Evolutionary conservation across 2,797 vertebrate species (phyloP), one percentile per base, ranked within the genome.

Genomic region (Philypnodon macrostomus): DNA sequence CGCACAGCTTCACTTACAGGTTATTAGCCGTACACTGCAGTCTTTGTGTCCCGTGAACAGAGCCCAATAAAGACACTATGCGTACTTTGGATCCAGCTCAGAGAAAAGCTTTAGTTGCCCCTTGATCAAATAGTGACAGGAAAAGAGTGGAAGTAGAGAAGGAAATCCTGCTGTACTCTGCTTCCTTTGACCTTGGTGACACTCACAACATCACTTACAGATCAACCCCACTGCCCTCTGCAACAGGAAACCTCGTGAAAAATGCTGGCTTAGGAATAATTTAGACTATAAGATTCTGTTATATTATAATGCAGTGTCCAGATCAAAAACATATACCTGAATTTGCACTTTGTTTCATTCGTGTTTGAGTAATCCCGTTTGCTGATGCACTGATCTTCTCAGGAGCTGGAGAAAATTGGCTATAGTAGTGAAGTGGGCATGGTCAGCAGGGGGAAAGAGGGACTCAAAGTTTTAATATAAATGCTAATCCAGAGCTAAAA

Each of bases 81-180:
- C 57, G 66, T n/a, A n/a, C n/a, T n/a, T 68, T 63, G 60, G 45
- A 55, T 51, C 51, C 40, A 66, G 50, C 17, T 19, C 17, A 46
- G 44, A 44, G 26, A 29, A 73, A 67, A 67, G 12, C 44, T 62
- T 50, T 63, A 62, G 56, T 72, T 70, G 49, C 59, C 66, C 72
- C 73, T 65, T 33, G 35, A 65, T 80, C 55, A 49, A 58, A 71
- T 62, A 38, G 51, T 19, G 53, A 11, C 68, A 63, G 69, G 76
- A 64, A 75, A 71, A 45, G 67, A 30, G 42, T 52, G 60, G 40
- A 60, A 40, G 58, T 45, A 36, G 55, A 42, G 55, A 47, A 80
- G 87, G 86, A 88, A 83, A 82, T 83, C 82, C 87, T 85, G 83
- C 51, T 36, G 35, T 57, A 35, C 53, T 63, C 47, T 48, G 59